phyloP scores from a whole-genome alignment of 1,140 invertebrate species.

The Ridgeia piscesae region DNA sequence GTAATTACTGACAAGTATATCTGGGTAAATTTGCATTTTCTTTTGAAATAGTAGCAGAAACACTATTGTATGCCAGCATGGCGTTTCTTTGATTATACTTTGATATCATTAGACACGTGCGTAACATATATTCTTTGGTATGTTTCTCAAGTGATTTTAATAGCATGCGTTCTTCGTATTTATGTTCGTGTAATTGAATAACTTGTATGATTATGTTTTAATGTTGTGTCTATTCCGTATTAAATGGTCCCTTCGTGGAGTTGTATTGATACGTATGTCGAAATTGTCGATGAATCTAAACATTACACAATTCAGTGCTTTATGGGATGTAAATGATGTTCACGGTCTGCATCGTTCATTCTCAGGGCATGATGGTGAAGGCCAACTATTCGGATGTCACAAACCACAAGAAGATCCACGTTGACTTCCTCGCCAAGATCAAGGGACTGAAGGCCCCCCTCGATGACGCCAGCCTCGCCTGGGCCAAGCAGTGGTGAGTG shows the following conservation, averaged over 20 bases:
- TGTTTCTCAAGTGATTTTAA: not conserved
- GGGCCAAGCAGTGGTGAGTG: too few species aligned
- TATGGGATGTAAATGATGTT: too few species aligned
- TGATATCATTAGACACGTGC: not conserved
- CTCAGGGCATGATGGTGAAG: conserved; percentile 20
- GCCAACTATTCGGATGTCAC: not conserved
- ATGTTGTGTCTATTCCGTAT: not conserved
- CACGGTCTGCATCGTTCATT: too few species aligned
- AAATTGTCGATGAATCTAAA: too few species aligned
- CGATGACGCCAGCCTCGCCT: too few species aligned
- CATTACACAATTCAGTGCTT: too few species aligned
- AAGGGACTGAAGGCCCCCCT: too few species aligned
- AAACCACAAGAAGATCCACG: not conserved
- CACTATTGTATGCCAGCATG: not conserved
- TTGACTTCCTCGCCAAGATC: not conserved
- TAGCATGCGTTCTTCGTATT: not conserved
- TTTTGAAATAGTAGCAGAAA: not conserved
- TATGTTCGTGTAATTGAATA: not conserved
- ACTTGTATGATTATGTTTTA: not conserved
- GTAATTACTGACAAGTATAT: not conserved
- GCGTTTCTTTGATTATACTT: not conserved
- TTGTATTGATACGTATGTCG: not conserved
- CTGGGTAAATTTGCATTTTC: not conserved
- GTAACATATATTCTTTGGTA: not conserved
- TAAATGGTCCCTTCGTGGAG: not conserved